Evolutionary conservation across 1,140 invertebrate species (phyloP), one percentile per base, ranked within the genome.

Genomic region (Radopholus similis): DNA sequence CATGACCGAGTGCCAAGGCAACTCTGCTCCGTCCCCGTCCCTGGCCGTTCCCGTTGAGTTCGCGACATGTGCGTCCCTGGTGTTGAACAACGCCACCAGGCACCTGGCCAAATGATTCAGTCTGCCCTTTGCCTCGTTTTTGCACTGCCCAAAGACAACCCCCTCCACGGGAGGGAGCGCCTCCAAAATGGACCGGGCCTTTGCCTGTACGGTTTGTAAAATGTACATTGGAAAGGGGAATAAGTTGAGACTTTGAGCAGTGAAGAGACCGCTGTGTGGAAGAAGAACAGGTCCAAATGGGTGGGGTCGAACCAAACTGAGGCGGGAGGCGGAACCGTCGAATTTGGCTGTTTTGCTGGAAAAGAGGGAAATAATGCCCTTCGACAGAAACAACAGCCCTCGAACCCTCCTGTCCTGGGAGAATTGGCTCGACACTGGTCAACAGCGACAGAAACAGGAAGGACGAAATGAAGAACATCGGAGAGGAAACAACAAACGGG

Each of bases 91-190:
- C n/a, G 49, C 35, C 26, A 68, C 59, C 8, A 66, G 5, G 44
- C 66, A 68, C 53, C 53, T 68, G 21, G 66, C 66, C 42, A 68
- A 47, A 37, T 40, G n/a, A 35, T 54, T 44, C 21, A 55, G n/a
- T 55, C n/a, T 69, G 5, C 42, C 38, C 30, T 64, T 15, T 32
- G 66, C 11, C 26, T 68, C 40, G 30, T n/a, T 23, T 42, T 47
- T 18, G 49, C 66, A 68, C 40, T 68, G 66, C 2, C 34, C 4
- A 34, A 30, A 68, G 34, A 68, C 38, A 55, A 53, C 38, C 34
- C 35, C 15, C 54, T 68, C 66, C 18, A 53, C 64, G n/a, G 18
- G 23, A 4, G 66, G 66, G 26, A 68, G 51, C 21, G 30, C 23
- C 26, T 11, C 18, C 26, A 68, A 44, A 35, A 66, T 42, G 15